A percentile compares a stretch with the other conserved stretches of the same genome.
Evolutionary conservation across 2,888 invertebrate genomes (phyloP).

Genomic region (Nebria salina): DNA sequence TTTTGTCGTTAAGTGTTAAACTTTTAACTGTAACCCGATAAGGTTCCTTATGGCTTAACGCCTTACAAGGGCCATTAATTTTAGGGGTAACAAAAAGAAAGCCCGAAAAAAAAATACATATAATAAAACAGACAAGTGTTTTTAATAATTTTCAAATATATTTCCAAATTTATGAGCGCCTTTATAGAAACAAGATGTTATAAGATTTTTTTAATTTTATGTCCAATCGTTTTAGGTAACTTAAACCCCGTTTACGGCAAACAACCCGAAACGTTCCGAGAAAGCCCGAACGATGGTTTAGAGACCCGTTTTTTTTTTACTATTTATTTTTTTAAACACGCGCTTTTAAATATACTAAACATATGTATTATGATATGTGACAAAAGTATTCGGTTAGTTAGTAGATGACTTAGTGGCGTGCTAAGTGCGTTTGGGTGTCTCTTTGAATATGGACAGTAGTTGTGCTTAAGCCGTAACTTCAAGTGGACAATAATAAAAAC

Average conservation of each 20-base stretch:
- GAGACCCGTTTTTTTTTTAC: neutral
- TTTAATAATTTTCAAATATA: neutral
- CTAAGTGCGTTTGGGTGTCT: neutral
- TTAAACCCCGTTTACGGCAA: neutral
- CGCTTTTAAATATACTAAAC: constrained; percentile 3
- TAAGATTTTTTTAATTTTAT: neutral
- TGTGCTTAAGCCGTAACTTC: neutral
- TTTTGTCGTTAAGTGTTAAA: neutral
- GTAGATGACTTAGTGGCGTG: neutral
- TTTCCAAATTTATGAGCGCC: neutral
- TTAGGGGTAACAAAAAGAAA: neutral
- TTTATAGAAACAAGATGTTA: neutral
- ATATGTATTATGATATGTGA: neutral
- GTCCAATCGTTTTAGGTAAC: neutral
- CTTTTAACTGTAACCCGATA: neutral
- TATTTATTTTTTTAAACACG: neutral
- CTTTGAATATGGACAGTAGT: neutral
- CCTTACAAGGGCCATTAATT: neutral
- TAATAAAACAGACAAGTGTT: neutral
- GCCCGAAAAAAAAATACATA: neutral
- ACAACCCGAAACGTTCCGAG: neutral
- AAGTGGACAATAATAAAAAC: neutral
- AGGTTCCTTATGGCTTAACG: constrained; percentile 1
- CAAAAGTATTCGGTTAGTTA: constrained; percentile 19
- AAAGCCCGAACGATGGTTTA: neutral